Percentiles rank a stretch among this genome's conserved stretches.
Conservation (phyloP, 2,888 invertebrate species). For the Dasysyrphus tricinctus region DNA sequence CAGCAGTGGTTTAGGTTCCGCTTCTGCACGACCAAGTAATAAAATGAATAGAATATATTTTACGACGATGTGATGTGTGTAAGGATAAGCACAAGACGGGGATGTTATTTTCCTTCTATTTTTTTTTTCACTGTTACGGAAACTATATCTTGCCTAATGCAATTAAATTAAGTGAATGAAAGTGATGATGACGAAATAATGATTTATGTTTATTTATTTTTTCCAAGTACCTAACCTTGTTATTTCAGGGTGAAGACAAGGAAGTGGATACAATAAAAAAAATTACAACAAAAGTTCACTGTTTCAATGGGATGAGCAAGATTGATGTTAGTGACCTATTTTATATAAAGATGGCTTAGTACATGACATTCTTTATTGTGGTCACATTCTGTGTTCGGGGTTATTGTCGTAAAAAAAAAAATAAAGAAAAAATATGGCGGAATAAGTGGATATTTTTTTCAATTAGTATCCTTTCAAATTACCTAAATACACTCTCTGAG, state of each 20-base stretch:
- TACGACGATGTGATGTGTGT: constrained; percentile 49
- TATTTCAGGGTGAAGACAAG: not conserved
- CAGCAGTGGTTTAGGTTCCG: constrained; percentile 22
- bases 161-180: constrained; percentile 64
- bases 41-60: constrained; percentile 46
- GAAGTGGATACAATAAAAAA: not conserved
- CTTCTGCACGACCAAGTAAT: constrained; percentile 33
- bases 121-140: constrained; percentile 6
- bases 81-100: constrained; percentile 8
- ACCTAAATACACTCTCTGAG: not conserved
- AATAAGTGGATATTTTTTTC: constrained; percentile 23
- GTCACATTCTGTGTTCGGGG: not conserved
- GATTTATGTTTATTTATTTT: constrained; percentile 55
- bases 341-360: constrained; percentile 21
- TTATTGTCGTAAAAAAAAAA: not conserved
- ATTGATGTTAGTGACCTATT: constrained; percentile 54
- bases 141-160: constrained; percentile 57
- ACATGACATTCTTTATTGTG: constrained; percentile 11
- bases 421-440: not conserved
- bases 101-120: not conserved
- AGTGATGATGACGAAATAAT: constrained; percentile 53
- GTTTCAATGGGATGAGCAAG: constrained; percentile 30
- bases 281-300: not conserved
- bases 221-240: constrained; percentile 3
- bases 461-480: constrained; percentile 8